Base-by-base conservation (phyloP, 2,113 vertebrate genomes). In the Stercorarius parasiticus region DNA sequence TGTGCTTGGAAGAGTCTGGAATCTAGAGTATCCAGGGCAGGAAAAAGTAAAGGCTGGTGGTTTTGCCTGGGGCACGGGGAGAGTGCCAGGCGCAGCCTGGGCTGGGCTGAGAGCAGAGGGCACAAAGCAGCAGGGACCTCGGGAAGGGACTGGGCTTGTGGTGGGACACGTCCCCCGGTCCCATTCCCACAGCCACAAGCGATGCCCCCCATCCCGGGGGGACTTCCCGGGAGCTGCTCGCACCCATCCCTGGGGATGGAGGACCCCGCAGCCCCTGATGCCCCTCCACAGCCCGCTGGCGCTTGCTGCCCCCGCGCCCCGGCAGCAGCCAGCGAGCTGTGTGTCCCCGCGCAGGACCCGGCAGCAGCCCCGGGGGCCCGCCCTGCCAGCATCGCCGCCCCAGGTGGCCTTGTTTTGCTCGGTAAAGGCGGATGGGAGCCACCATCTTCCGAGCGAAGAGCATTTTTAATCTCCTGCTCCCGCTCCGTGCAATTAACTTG, bases 401-500 rank as follows among this genome's bases (percentile, higher is more conserved):
- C 87, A 56, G 96, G 95, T 78, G 91, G 95, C 91, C 89, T 91
- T 96, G 95, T 95, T 96, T 95, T 94, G 58, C 86, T 95, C 88
- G 0, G 83, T 27, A 13, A 34, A 94, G 94, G 95, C 80, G 50
- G 81, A 71, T 82, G 93, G 82, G 90, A 96, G 93, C 93, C 90
- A 94, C 94, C 93, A 93, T 91, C 96, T 85, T 95, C 90, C 10
- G 25, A 95, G 87, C 36, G 38, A 87, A 69, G 95, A 93, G 85
- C 93, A 15, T 91, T 94, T 96, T 94, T 96, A 95, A 95, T 95
- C 95, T 92, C 90, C 93, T 90, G 91, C 83, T 97, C 90, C 92
- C 36, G 65, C 96, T 95, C 94, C 49, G 49, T 96, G 95, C 96
- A 97, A 95, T 97, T 97, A 97, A 96, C 95, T 94, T 79, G 86